A percentile compares a stretch with the other conserved stretches of the same genome.
phyloP scores from a whole-genome alignment of 2,888 invertebrate genomes.

The Nemurella pictetii region DNA sequence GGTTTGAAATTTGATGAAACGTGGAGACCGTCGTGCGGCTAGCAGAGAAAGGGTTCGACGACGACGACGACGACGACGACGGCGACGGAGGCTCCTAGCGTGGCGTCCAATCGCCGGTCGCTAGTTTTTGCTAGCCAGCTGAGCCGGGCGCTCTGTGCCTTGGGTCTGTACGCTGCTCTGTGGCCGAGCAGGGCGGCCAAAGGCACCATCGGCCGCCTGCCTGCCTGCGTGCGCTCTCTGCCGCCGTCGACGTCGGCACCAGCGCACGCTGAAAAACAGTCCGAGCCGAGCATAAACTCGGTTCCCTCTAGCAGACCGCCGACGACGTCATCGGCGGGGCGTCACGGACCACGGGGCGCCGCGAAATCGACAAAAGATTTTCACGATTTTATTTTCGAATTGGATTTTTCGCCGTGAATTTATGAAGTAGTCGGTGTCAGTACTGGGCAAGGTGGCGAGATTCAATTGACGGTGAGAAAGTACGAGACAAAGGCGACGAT shows the following conservation, averaged over 20 bases:
- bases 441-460: neutral
- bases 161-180: no score
- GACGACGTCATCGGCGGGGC: neutral
- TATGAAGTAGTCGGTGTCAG: neutral
- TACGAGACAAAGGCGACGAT: neutral
- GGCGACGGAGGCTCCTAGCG: no score
- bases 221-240: neutral
- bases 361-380: neutral
- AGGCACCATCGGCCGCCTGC: no score
- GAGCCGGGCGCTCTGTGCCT: no score
- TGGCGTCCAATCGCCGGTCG: neutral
- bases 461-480: neutral
- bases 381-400: no score
- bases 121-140: neutral
- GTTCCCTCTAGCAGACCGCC: neutral
- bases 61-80: neutral
- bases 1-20: neutral
- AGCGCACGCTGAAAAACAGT: neutral
- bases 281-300: neutral
- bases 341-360: neutral
- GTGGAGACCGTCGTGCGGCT: neutral
- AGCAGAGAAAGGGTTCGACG: neutral
- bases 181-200: no score
- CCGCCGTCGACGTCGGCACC: no score
- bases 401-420: no score